Evolutionary conservation across 2,113 vertebrate genomes (phyloP).

Genomic region (Pollimyrus isidori): DNA sequence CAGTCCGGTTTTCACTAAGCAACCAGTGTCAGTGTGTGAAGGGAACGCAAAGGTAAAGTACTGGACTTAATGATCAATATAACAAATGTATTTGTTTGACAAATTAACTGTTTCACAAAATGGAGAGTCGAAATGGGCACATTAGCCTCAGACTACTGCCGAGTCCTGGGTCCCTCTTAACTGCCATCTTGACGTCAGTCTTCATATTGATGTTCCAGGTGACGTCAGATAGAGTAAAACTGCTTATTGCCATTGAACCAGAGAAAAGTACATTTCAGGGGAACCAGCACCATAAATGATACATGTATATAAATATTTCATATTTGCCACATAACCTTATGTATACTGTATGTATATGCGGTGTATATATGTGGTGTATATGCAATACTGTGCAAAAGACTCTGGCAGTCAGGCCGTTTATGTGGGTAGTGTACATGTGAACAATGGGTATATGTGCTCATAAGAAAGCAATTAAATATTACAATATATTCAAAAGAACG

Average conservation of each 20-base stretch:
- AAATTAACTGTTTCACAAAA: neutral
- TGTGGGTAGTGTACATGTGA: neutral
- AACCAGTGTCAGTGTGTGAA: neutral
- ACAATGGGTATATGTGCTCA: neutral
- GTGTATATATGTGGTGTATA: neutral
- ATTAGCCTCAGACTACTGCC: neutral
- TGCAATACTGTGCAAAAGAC: neutral
- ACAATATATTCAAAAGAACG: neutral
- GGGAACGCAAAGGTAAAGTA: neutral
- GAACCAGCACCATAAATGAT: neutral
- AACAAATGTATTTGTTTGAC: too few relatives aligned
- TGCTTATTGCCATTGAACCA: neutral
- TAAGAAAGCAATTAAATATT: neutral
- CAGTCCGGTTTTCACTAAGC: neutral
- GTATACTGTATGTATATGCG: neutral
- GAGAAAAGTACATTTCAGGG: neutral
- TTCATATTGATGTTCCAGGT: neutral
- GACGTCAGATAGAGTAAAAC: neutral
- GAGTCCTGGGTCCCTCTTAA: neutral
- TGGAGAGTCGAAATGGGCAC: neutral
- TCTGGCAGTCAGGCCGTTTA: neutral
- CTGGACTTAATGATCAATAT: neutral
- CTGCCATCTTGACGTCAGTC: neutral
- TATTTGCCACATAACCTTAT: neutral
- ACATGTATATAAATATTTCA: neutral